Percentiles rank a stretch among this genome's conserved stretches.
These are phyloP conservation scores for Grallaria varia DNA, from an alignment of 2,113 vertebrate genomes.

Conservation along the genomic window DNA sequence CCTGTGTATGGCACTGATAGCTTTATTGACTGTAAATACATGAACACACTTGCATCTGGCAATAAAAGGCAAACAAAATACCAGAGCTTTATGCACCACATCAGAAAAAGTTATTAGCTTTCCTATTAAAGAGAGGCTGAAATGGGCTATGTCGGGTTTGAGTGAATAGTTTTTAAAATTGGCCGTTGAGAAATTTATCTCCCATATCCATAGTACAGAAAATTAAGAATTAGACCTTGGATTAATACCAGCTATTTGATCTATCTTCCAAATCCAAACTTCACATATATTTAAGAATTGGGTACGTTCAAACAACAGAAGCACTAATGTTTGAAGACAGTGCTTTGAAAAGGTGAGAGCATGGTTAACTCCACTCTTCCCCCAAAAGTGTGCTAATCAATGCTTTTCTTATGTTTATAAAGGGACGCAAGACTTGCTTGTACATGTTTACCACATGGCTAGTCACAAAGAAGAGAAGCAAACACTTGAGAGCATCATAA, in stretches of 20 bases:
- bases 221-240: constrained; percentile 55
- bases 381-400: neutral
- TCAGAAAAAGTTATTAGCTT: constrained; percentile 59
- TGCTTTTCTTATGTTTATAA: neutral
- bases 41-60: neutral
- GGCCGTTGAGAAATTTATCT: constrained; percentile 59
- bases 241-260: constrained; percentile 25
- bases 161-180: constrained; percentile 53
- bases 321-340: neutral
- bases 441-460: neutral
- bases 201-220: constrained; percentile 36
- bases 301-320: neutral
- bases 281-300: neutral
- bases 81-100: constrained; percentile 46
- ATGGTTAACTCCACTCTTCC: neutral
- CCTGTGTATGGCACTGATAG: neutral
- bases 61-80: constrained; percentile 61
- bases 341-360: neutral
- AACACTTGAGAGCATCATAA: neutral
- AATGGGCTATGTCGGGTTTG: constrained; percentile 39
- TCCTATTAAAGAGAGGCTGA: constrained; percentile 45
- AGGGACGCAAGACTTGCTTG: neutral
- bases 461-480: neutral
- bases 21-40: constrained; percentile 54
- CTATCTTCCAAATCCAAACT: neutral